phyloP scores from a whole-genome alignment of 2,113 vertebrate species.

The Vulpes lagopus region DNA sequence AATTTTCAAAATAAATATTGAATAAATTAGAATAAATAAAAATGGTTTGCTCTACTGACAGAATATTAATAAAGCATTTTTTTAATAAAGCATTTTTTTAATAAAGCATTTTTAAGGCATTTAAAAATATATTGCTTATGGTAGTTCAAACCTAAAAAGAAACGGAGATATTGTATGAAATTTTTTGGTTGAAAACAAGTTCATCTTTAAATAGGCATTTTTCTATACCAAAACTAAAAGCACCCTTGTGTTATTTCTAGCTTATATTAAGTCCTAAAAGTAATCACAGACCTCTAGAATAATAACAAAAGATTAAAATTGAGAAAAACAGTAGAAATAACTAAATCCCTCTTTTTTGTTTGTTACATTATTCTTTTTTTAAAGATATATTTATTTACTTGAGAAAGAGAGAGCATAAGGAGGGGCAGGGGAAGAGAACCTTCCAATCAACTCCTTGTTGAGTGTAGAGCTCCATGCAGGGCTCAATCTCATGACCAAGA shows the following conservation, averaged over 20 bases:
- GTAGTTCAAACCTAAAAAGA: neutral
- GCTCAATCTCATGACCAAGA: neutral
- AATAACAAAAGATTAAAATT: neutral
- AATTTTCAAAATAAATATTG: conserved; percentile 73
- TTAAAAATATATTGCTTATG: conserved; percentile 25
- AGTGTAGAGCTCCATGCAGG: neutral
- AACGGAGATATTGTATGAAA: neutral
- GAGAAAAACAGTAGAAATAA: neutral
- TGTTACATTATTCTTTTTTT: neutral
- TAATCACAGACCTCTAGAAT: neutral
- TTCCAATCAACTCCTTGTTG: neutral
- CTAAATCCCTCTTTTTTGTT: neutral
- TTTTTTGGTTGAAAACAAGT: neutral
- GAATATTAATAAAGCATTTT: conserved; percentile 41
- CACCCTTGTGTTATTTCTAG: neutral
- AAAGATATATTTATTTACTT: neutral
- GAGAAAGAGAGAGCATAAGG: neutral
- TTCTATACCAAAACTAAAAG: neutral
- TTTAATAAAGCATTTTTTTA: too few species aligned
- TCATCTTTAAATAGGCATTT: neutral
- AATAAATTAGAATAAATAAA: conserved; percentile 70
- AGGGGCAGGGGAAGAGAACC: neutral
- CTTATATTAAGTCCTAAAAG: neutral
- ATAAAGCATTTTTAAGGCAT: conserved; percentile 32
- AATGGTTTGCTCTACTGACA: neutral